These are phyloP conservation scores for Perizoma flavofasciatum DNA, from an alignment of 2,888 invertebrate genomes.

Conservation along the genomic window DNA sequence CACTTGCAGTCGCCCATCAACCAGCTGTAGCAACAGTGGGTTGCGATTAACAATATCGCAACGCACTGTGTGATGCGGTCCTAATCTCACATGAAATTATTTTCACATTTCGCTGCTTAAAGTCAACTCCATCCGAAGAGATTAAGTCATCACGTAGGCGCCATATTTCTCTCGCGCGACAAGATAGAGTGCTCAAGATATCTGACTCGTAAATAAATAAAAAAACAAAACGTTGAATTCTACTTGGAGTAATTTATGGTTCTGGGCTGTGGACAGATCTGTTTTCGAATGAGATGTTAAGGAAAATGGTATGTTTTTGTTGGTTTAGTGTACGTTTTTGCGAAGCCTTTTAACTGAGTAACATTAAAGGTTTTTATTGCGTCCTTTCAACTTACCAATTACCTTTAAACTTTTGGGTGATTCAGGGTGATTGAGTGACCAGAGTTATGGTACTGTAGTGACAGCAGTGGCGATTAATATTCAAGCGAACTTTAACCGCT, in stretches of 20 bases:
- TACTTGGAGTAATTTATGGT: conserved; percentile 32
- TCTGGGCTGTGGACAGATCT: conserved; percentile 18
- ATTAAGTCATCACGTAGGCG: conserved; percentile 68
- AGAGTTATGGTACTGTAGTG: too few relatives aligned
- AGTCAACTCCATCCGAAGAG: conserved; percentile 53
- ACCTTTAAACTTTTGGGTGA: too few relatives aligned
- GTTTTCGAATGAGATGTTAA: conserved; percentile 14
- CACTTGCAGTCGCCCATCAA: too few relatives aligned
- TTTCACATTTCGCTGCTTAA: conserved; percentile 51
- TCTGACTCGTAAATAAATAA: conserved; percentile 57
- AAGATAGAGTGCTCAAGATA: conserved; percentile 47
- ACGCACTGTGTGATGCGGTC: too few relatives aligned
- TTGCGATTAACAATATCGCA: too few relatives aligned
- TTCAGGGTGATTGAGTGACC: too few relatives aligned
- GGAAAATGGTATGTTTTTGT: conserved; percentile 10
- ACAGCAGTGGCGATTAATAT: too few relatives aligned
- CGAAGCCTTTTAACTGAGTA: background rate
- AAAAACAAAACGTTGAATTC: conserved; percentile 40
- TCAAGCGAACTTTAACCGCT: too few relatives aligned
- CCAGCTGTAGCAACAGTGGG: too few relatives aligned
- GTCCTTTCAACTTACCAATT: too few relatives aligned
- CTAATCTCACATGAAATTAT: conserved; percentile 48
- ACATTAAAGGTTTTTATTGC: background rate
- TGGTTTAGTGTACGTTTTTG: conserved; percentile 7
- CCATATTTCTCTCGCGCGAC: conserved; percentile 60